Evolutionary conservation across 2,797 vertebrate species (phyloP).

Genomic region (Sebastes variabilis): DNA sequence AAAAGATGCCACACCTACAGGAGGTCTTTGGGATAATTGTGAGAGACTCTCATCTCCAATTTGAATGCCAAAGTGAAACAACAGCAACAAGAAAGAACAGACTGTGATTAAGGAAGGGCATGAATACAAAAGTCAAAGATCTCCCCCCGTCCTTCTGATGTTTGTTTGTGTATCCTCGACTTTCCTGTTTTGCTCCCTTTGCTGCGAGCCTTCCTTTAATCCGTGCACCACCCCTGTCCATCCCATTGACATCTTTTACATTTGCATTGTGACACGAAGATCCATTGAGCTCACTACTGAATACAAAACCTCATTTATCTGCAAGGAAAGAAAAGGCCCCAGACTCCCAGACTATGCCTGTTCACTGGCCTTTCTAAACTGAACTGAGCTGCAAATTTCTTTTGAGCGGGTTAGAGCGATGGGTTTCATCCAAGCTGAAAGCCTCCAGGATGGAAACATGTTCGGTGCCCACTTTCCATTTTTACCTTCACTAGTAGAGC

Average conservation of each 20-base stretch:
- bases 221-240: conserved; percentile 9
- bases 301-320: conserved; percentile 32
- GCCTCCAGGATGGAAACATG: conserved; percentile 48
- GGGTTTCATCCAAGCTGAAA: conserved; percentile 49
- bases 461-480: conserved; percentile 62
- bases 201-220: conserved; percentile 39
- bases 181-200: conserved; percentile 32
- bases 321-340: background rate
- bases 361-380: background rate
- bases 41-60: conserved; percentile 19
- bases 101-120: conserved; percentile 1
- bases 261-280: conserved; percentile 39
- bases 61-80: conserved; percentile 17
- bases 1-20: conserved; percentile 49
- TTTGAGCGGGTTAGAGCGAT: background rate
- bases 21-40: conserved; percentile 9
- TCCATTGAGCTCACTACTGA: conserved; percentile 10
- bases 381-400: conserved; percentile 15
- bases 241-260: conserved; percentile 35
- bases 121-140: conserved; percentile 29
- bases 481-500: conserved; percentile 6
- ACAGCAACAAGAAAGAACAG: conserved; percentile 11
- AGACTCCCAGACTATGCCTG: background rate
- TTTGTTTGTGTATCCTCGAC: conserved; percentile 36
- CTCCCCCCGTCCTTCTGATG: conserved; percentile 29